phyloP scores from a whole-genome alignment of 2,888 invertebrate species.

The Hyposoter dolosus region DNA sequence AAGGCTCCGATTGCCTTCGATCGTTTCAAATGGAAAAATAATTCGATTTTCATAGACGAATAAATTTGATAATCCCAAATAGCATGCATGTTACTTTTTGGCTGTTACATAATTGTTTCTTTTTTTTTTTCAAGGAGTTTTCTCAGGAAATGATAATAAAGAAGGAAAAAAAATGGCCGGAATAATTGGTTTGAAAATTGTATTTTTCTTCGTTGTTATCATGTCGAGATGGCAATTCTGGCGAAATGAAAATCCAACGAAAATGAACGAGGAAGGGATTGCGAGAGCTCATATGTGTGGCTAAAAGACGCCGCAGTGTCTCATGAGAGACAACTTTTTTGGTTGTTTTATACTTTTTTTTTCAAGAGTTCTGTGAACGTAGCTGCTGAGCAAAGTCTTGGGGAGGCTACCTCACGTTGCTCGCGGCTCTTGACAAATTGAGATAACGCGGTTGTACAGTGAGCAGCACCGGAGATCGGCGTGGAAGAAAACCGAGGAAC shows the following conservation, averaged over 20 bases:
- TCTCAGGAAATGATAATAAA: background rate
- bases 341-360: slow-evolving; percentile 32
- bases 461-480: slow-evolving; percentile 33
- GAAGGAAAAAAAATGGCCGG: background rate
- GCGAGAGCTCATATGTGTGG: slow-evolving; percentile 12
- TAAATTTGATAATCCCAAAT: background rate
- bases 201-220: slow-evolving; percentile 3
- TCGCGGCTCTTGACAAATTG: slow-evolving; percentile 64
- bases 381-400: slow-evolving; percentile 38
- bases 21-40: background rate
- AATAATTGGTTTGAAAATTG: background rate
- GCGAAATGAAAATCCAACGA: slow-evolving; percentile 28
- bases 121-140: background rate
- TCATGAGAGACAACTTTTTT: slow-evolving; percentile 1
- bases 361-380: slow-evolving; percentile 34
- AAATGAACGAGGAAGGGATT: background rate
- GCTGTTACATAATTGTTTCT: background rate
- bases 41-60: background rate
- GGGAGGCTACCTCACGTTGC: slow-evolving; percentile 44
- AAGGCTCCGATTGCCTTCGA: background rate
- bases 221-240: background rate
- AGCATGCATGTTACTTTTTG: background rate
- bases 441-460: slow-evolving; percentile 65
- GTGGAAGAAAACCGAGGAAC: slow-evolving; percentile 22
- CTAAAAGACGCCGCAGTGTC: background rate